These are phyloP conservation scores for Pseudorhiza aurosa DNA, from an alignment of 30 jellyfish, hydroid and myxozoan species.

Conservation along the genomic window DNA sequence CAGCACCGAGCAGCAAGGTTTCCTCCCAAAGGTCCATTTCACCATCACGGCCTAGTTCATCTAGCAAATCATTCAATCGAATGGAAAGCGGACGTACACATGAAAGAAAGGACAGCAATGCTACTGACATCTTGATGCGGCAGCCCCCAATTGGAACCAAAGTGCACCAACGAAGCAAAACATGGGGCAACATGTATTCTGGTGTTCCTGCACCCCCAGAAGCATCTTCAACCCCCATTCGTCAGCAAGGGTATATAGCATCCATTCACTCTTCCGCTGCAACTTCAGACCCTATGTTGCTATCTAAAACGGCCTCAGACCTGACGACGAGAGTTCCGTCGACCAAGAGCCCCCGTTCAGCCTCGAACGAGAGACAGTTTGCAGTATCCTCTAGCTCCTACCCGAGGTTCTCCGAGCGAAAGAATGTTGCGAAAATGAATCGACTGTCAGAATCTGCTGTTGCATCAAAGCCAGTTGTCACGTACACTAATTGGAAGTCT, in stretches of 20 bases:
- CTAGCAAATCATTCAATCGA: not conserved
- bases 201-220: not conserved
- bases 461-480: not conserved
- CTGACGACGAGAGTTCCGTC: constrained; percentile 9
- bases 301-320: not conserved
- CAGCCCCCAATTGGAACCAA: constrained; percentile 73
- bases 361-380: constrained; percentile 2
- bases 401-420: not conserved
- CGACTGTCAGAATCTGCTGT: constrained; percentile 2
- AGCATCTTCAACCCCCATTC: constrained; percentile 56
- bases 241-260: not conserved
- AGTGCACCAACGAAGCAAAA: constrained; percentile 73
- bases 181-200: constrained; percentile 56
- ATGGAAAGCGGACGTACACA: too few relatives aligned
- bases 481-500: constrained; percentile 46
- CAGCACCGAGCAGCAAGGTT: not conserved
- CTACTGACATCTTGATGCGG: constrained; percentile 58
- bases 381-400: not conserved
- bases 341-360: constrained; percentile 40
- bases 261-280: not conserved
- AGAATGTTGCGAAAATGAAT: not conserved
- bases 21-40: not conserved
- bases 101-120: constrained; percentile 47
- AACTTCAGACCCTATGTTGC: constrained; percentile 5
- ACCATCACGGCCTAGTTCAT: constrained; percentile 11